Evolutionary conservation across 2,888 invertebrate species (phyloP).

Genomic region (Lysandra coridon): DNA sequence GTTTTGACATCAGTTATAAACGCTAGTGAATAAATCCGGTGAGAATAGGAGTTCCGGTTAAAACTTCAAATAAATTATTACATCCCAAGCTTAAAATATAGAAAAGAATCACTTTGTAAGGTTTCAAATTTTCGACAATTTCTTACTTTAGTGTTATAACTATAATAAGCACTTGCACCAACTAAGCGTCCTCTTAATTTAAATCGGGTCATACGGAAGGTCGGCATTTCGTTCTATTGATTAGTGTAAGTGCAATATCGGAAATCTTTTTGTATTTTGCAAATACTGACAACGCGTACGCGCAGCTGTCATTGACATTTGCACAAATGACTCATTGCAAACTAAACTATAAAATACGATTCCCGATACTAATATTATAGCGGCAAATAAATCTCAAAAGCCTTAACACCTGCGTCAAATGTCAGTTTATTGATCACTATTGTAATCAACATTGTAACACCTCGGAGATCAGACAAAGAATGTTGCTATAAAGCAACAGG

Average conservation of each 20-base stretch:
- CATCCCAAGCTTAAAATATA: too few relatives aligned
- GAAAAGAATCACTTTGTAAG: too few relatives aligned
- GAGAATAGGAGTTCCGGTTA: not conserved
- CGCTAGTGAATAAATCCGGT: too few relatives aligned
- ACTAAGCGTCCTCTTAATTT: too few relatives aligned
- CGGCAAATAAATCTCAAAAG: slow-evolving; percentile 10
- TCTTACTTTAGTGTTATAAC: too few relatives aligned
- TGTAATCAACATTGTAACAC: slow-evolving; percentile 56
- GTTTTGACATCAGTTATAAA: not conserved
- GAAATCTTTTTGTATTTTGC: not conserved
- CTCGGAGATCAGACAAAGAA: slow-evolving; percentile 65
- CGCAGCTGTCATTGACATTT: not conserved
- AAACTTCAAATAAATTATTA: not conserved
- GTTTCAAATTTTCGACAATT: too few relatives aligned
- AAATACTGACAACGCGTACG: not conserved
- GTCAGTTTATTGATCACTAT: slow-evolving; percentile 51
- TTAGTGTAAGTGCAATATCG: too few relatives aligned
- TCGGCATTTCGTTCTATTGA: too few relatives aligned
- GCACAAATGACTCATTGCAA: not conserved
- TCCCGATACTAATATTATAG: not conserved
- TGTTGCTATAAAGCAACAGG: slow-evolving; percentile 77
- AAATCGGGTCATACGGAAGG: too few relatives aligned
- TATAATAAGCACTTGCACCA: too few relatives aligned
- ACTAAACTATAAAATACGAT: not conserved
- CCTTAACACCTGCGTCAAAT: slow-evolving; percentile 17